Conservation (phyloP, 2,797 vertebrate species). For the Melanotaenia parkinsoni region DNA sequence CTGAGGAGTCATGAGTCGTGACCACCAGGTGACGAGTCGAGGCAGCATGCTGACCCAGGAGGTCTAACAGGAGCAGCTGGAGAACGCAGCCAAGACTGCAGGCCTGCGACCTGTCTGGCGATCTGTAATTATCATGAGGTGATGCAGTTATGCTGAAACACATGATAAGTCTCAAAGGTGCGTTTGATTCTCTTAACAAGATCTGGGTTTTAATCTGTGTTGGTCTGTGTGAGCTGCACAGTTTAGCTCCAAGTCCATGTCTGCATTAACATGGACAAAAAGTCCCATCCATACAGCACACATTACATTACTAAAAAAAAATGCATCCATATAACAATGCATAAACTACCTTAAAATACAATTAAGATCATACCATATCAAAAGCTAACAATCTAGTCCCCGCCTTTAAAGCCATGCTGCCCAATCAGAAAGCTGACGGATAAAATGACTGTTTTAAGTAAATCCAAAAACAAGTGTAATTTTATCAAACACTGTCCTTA, state of each 20-base stretch:
- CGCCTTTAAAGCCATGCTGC: background rate
- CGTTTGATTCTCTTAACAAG: background rate
- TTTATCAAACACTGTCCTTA: too few species aligned
- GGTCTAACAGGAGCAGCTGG: slow-evolving; percentile 63
- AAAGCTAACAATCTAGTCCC: background rate
- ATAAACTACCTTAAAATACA: background rate
- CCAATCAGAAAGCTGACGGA: too few species aligned
- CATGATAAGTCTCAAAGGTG: background rate
- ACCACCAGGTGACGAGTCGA: slow-evolving; percentile 30
- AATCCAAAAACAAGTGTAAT: too few species aligned
- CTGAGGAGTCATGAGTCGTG: slow-evolving; percentile 63
- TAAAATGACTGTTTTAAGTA: too few species aligned
- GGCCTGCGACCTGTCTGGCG: slow-evolving; percentile 24
- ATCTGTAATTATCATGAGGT: slow-evolving; percentile 53
- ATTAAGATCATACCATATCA: background rate
- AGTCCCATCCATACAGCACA: background rate
- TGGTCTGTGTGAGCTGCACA: background rate
- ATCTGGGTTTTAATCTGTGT: background rate
- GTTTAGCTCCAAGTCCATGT: background rate
- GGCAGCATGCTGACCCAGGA: slow-evolving; percentile 46
- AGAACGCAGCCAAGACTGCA: slow-evolving; percentile 41
- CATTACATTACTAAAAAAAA: background rate
- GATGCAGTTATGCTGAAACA: slow-evolving; percentile 7
- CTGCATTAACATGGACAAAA: background rate
- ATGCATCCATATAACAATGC: too few species aligned